A percentile compares a stretch with the other conserved stretches of the same genome.
Evolutionary conservation across 2,797 vertebrate species (phyloP).

Genomic region (Uromys caudimaculatus): DNA sequence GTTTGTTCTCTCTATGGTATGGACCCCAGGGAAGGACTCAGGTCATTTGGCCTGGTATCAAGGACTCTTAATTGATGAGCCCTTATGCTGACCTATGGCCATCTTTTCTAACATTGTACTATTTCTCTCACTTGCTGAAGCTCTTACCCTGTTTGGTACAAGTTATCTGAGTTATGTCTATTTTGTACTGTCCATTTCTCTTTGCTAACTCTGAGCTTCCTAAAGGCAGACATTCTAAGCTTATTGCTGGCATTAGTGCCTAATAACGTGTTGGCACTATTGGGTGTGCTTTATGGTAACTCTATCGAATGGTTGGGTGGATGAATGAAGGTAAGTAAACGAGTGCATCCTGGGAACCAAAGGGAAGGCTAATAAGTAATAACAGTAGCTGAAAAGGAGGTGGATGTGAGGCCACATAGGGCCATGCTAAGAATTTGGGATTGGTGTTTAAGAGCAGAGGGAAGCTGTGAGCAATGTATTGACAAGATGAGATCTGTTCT

Average conservation of each 20-base stretch:
- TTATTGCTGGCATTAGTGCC: not conserved
- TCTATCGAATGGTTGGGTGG: not conserved
- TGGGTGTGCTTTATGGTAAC: not conserved
- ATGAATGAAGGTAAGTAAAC: not conserved
- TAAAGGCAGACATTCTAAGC: not conserved
- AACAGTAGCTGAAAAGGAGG: not conserved
- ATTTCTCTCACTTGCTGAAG: not conserved
- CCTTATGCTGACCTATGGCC: not conserved
- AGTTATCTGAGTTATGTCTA: not conserved
- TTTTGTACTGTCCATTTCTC: not conserved
- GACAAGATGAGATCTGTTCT: slow-evolving; percentile 14
- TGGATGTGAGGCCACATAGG: not conserved
- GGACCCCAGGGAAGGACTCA: not conserved
- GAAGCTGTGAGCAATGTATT: not conserved
- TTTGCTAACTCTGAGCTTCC: not conserved
- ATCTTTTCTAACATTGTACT: not conserved
- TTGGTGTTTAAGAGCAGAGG: not conserved
- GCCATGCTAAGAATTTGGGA: not conserved
- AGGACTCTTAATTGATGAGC: not conserved
- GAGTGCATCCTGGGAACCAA: not conserved
- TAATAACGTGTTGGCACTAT: not conserved
- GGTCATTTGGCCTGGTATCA: not conserved
- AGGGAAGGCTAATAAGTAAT: not conserved
- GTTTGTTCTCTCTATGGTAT: not conserved
- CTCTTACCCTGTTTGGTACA: not conserved